phyloP scores from a whole-genome alignment of 1,140 invertebrate genomes.

The Andrena cerasifolii region DNA sequence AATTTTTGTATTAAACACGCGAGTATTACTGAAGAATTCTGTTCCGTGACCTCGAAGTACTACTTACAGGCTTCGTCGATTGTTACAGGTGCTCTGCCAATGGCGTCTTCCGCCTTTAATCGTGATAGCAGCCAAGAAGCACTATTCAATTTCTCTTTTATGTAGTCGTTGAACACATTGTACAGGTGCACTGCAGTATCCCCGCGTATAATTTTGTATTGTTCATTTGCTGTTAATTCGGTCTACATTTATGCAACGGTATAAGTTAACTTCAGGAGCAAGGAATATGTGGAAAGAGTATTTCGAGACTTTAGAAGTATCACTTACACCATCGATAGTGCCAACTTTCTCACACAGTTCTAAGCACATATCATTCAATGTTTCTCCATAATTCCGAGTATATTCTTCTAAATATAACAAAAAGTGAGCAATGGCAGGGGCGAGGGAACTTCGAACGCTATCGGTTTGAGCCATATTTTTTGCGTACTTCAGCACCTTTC shows the following conservation, averaged over 20 bases:
- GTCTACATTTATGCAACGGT: slow-evolving; percentile 57
- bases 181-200: slow-evolving; percentile 72
- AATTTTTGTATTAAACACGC: slow-evolving; percentile 26
- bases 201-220: slow-evolving; percentile 78
- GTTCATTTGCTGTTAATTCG: slow-evolving; percentile 51
- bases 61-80: slow-evolving; percentile 34
- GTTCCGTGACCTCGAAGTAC: neutral
- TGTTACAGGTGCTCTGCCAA: slow-evolving; percentile 22
- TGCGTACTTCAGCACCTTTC: slow-evolving; percentile 78
- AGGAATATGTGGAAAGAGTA: neutral
- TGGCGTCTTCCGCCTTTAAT: slow-evolving; percentile 78
- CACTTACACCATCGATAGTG: slow-evolving; percentile 73
- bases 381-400: slow-evolving; percentile 67
- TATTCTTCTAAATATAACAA: slow-evolving; percentile 75
- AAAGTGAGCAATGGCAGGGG: slow-evolving; percentile 70
- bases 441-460: slow-evolving; percentile 62
- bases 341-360: slow-evolving; percentile 77
- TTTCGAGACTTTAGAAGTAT: neutral
- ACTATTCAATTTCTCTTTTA: slow-evolving; percentile 80
- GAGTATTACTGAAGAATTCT: neutral
- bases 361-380: slow-evolving; percentile 76
- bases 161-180: slow-evolving; percentile 70
- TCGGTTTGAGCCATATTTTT: slow-evolving; percentile 73
- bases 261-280: slow-evolving; percentile 6
- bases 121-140: slow-evolving; percentile 78